Evolutionary conservation across 2,888 invertebrate species (phyloP).

Genomic region (Caenorhabditis wallacei): DNA sequence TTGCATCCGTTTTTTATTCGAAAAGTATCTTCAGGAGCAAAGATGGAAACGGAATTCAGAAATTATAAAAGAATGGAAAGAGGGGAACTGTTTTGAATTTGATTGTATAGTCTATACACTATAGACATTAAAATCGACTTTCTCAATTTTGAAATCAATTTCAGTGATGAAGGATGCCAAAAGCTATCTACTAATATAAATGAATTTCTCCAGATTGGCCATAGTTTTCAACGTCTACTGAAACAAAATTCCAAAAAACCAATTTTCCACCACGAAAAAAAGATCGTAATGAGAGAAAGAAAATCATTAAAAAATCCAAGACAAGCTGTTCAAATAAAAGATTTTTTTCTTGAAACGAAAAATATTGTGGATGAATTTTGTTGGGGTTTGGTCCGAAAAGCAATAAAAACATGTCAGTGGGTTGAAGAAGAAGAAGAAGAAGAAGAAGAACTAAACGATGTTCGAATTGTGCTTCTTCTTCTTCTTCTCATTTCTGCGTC

Average conservation of each 20-base stretch:
- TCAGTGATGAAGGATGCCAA: too few species aligned
- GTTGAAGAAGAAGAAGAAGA: not conserved
- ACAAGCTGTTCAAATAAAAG: slow-evolving; percentile 25
- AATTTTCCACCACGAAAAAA: too few species aligned
- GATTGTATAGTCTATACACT: too few species aligned
- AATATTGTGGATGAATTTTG: not conserved
- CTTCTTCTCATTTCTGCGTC: too few species aligned
- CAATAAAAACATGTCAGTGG: slow-evolving; percentile 53
- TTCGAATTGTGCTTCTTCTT: slow-evolving; percentile 23
- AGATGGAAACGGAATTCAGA: not conserved
- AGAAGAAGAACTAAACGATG: slow-evolving; percentile 18
- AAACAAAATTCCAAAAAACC: too few species aligned
- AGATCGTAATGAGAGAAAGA: not conserved
- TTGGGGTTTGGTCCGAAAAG: slow-evolving; percentile 27
- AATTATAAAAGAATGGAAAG: not conserved
- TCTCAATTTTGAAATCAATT: too few species aligned
- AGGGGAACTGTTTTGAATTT: too few species aligned
- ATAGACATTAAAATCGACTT: too few species aligned
- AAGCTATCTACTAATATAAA: too few species aligned
- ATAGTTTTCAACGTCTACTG: too few species aligned
- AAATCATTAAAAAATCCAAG: not conserved
- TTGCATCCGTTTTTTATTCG: slow-evolving; percentile 1
- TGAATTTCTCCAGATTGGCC: too few species aligned
- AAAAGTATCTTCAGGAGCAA: slow-evolving; percentile 4
- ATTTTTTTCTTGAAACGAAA: not conserved